Evolutionary conservation across 2,888 invertebrate species (phyloP), one percentile per base, ranked within the genome.

Genomic region (Ellobium chinense): DNA sequence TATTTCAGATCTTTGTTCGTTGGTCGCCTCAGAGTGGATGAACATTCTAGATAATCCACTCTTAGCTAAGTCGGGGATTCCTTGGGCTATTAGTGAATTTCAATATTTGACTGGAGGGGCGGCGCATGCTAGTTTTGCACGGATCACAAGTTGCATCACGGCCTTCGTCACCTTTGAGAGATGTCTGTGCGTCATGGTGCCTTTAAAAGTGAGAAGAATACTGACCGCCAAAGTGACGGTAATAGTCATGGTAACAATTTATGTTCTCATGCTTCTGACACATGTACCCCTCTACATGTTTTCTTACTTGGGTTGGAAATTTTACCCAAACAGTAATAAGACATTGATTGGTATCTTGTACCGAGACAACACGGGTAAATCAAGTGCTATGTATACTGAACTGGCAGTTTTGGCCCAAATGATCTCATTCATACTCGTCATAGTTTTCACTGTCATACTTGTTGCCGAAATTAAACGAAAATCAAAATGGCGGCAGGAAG

Each of bases 81-180:
- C 60, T 0, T 73, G 39, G 46, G 36, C 36, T n/a, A 24, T 37
- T 12, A n/a, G 21, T 9, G 73, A 73, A 5, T 5, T 73, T 18
- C 18, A 34, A 0, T 60, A 60, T 27, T 36, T 73, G 1, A 60
- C 60, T 1, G 73, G 36, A 5, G 73, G 60, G 1, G 34, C 31
- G 7, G 34, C 36, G 4, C 73, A 73, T 24, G 37, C n/a, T 9
- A 60, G 34, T 21, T 60, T 36, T 27, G 60, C 56, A 1, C 14
- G 73, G 36, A 60, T 73, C 29, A 60, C 73, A 24, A 54, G 73
- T 27, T 73, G 60, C 36, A 37, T 73, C 7, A 73, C 73, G 14
- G 46, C 54, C 27, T 70, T 54, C 46, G 29, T 70, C 21, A 70
- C 70, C 1, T 29, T 54, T 39, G 73, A 73, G 21, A 39, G 36